Evolutionary conservation across 2,113 vertebrate genomes (phyloP), one percentile per base, ranked within the genome.

Genomic region (Silurus glanis): DNA sequence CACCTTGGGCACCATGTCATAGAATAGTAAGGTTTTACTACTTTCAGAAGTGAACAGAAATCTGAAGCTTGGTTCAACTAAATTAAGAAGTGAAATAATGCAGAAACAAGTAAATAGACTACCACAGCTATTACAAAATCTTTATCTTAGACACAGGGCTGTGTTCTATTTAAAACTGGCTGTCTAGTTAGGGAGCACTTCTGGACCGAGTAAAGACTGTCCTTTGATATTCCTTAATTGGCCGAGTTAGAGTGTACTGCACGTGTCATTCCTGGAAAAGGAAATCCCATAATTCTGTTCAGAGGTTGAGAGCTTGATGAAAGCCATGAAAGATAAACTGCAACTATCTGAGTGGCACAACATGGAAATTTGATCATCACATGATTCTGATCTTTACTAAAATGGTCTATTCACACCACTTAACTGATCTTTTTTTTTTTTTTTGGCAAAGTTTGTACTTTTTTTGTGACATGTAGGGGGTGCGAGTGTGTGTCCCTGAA

Each of bases 201-300:
- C 4, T 6, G 28, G 55, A 14, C 16, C 37, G n/a, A 80, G 28
- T 37, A 37, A 58, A 21, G 78, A 10, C 9, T 19, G 25, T 80
- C 76, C 76, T 80, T 9, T 9, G 76, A 80, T 55, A 80, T 21
- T 80, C 59, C 56, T 3, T 28, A 79, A 56, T 28, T 79, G 53
- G 2, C n/a, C 51, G 28, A 58, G 53, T 79, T 56, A 56, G 49
- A 16, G 75, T 17, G 75, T 45, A 58, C 25, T 1, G 12, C 21
- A 55, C 75, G 2, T 1, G 51, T 25, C 23, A 16, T 78, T 78
- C 75, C 75, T 55, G 75, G 23, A 76, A 76, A 78, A 78, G 75
- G 56, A 80, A 80, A 80, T 80, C 78, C 55, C 78, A 59, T 37
- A 59, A 37, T 59, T 59, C 76, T 21, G 16, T 28, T 79, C 25